Percentiles rank a stretch among this genome's conserved stretches.
phyloP scores from a whole-genome alignment of 2,113 vertebrate species.

The Osmerus mordax region DNA sequence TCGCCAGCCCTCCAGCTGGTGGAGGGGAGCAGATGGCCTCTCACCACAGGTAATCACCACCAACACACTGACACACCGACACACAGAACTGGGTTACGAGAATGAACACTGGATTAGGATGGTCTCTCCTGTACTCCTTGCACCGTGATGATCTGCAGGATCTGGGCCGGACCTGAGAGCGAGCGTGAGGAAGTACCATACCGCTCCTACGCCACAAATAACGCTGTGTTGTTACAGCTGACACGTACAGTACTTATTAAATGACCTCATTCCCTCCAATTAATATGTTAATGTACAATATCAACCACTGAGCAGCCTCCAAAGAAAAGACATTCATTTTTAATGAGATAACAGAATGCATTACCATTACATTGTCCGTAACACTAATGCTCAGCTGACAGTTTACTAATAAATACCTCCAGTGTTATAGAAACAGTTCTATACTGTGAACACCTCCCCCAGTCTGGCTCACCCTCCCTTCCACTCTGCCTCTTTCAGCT shows the following conservation, averaged over 20 bases:
- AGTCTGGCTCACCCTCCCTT: conserved; percentile 36
- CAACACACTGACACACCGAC: conserved; percentile 54
- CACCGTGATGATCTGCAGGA: no score
- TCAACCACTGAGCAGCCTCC: conserved; percentile 19
- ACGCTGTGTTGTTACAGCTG: no score
- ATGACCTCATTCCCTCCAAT: background rate
- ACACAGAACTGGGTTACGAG: conserved; percentile 50
- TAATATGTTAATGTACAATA: background rate
- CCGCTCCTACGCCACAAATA: no score
- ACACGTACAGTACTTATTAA: background rate
- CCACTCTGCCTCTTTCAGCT: conserved; percentile 65
- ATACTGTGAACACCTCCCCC: conserved; percentile 32
- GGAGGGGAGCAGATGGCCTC: conserved; percentile 62
- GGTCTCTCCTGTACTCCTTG: no score
- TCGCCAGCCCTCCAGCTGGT: conserved; percentile 48
- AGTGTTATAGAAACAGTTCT: conserved; percentile 44
- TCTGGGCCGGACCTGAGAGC: no score
- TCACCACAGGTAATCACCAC: conserved; percentile 66
- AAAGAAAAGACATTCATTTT: conserved; percentile 36
- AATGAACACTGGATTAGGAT: background rate
- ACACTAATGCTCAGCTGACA: conserved; percentile 44
- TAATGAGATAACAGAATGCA: conserved; percentile 31
- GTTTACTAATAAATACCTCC: conserved; percentile 39
- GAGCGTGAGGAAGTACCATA: no score
- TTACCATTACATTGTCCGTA: conserved; percentile 48